phyloP scores from a whole-genome alignment of 2,113 vertebrate genomes.

The Thermophis baileyi region DNA sequence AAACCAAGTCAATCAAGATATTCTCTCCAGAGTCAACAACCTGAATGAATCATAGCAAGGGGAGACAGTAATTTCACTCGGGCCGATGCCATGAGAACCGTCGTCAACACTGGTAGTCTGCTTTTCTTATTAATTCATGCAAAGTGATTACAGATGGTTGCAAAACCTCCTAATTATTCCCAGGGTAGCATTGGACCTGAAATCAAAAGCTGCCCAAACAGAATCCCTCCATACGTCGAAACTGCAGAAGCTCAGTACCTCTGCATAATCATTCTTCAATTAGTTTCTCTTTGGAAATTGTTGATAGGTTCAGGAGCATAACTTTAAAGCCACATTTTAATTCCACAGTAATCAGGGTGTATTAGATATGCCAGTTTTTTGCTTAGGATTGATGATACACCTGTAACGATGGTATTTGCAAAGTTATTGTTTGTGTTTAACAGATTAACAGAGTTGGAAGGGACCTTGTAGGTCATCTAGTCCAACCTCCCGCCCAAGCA shows the following conservation, averaged over 20 bases:
- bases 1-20: conserved; percentile 11
- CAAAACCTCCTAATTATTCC: conserved; percentile 47
- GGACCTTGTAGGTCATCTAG: too few relatives aligned
- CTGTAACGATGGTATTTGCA: neutral
- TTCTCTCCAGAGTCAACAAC: conserved; percentile 18
- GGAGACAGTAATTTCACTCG: conserved; percentile 30
- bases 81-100: conserved; percentile 22
- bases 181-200: conserved; percentile 17
- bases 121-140: conserved; percentile 52
- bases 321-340: neutral
- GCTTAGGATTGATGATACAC: neutral
- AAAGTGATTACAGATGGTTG: conserved; percentile 29
- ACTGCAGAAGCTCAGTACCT: neutral
- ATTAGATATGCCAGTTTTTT: neutral
- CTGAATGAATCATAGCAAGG: conserved; percentile 32
- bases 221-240: neutral
- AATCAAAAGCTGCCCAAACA: conserved; percentile 19
- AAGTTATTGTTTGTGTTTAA: neutral
- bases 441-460: too few relatives aligned
- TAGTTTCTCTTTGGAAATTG: neutral
- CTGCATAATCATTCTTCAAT: neutral
- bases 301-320: neutral
- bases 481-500: too few relatives aligned
- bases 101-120: conserved; percentile 31
- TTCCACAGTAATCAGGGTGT: neutral